Evolutionary conservation across 2,888 invertebrate species (phyloP).

Genomic region (Tenthredo mesomela): DNA sequence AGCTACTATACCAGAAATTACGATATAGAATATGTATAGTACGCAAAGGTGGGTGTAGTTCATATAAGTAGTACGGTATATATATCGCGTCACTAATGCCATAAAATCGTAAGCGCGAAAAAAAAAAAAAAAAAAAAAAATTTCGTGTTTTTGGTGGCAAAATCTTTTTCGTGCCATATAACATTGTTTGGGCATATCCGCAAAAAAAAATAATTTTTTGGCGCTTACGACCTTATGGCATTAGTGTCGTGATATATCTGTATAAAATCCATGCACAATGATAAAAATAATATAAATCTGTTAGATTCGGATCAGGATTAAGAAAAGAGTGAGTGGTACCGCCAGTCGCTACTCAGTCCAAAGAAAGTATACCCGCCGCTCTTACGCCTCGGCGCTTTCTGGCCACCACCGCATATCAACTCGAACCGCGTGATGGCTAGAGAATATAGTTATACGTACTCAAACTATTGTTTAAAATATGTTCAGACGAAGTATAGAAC

Average conservation of each 20-base stretch:
- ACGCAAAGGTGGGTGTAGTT: neutral
- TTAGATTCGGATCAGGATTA: constrained; percentile 33
- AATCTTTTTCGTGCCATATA: no score
- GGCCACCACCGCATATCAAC: neutral
- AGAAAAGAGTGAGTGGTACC: constrained; percentile 66
- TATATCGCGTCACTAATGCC: no score
- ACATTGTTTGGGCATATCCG: no score
- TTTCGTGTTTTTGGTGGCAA: no score
- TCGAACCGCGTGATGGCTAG: neutral
- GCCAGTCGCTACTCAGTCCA: constrained; percentile 71
- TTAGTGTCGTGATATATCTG: neutral
- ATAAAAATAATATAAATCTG: constrained; percentile 32
- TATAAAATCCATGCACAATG: neutral
- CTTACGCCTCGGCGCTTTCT: constrained; percentile 30
- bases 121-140: no score
- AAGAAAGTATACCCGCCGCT: constrained; percentile 66
- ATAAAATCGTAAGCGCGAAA: no score
- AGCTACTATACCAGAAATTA: neutral
- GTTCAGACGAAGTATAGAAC: neutral
- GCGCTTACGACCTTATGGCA: no score
- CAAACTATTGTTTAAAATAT: constrained; percentile 31
- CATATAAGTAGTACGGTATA: neutral
- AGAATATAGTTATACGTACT: neutral
- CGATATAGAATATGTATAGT: neutral
- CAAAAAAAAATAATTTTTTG: no score